Conservation (phyloP, 2,888 invertebrate species). For the Hypercompe scribonia region DNA sequence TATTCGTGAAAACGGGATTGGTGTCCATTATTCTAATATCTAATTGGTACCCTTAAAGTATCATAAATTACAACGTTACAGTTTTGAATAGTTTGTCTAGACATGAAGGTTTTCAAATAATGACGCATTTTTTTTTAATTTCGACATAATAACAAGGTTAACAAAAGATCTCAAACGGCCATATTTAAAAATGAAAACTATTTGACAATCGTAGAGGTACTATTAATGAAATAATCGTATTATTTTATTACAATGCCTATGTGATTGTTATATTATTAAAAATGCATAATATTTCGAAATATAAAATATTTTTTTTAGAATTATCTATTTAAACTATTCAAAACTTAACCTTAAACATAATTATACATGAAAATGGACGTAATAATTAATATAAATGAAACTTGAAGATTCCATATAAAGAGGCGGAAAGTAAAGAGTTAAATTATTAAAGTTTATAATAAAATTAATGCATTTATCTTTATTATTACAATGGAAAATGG, state of each 20-base stretch:
- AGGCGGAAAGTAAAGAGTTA: slow-evolving; percentile 55
- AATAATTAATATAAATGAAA: slow-evolving; percentile 15
- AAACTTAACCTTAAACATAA: not conserved
- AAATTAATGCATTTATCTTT: slow-evolving; percentile 77
- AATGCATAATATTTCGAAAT: not conserved
- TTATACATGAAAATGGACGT: slow-evolving; percentile 1
- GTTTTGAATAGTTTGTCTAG: slow-evolving; percentile 9
- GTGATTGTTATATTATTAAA: no score
- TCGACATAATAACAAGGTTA: no score
- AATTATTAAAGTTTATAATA: slow-evolving; percentile 59
- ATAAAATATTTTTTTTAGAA: not conserved
- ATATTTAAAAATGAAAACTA: not conserved
- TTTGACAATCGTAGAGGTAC: no score
- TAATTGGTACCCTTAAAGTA: slow-evolving; percentile 2
- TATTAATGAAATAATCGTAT: no score
- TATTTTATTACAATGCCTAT: no score
- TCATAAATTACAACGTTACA: not conserved
- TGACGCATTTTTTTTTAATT: slow-evolving; percentile 1
- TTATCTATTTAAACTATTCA: slow-evolving; percentile 5
- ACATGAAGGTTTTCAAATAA: not conserved
- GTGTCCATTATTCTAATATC: slow-evolving; percentile 50
- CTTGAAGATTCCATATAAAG: slow-evolving; percentile 27
- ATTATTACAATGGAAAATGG: slow-evolving; percentile 67
- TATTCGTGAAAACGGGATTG: slow-evolving; percentile 66
- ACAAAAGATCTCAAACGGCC: not conserved